phyloP scores from a whole-genome alignment of 2,113 vertebrate species.

The Chloropsis cyanopogon region DNA sequence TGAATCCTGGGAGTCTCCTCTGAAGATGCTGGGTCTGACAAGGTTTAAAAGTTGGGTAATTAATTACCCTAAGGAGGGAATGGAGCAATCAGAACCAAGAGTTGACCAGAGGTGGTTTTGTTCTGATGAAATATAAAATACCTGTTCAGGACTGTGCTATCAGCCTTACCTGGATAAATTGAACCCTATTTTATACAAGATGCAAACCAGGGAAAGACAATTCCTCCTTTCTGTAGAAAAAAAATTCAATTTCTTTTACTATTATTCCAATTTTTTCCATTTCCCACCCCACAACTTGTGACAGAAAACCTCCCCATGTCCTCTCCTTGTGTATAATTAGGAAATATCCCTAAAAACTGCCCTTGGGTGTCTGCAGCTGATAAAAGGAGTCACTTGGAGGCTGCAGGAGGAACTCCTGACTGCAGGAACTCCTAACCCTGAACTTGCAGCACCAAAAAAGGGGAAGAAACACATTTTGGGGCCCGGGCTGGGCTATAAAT shows the following conservation, averaged over 20 bases:
- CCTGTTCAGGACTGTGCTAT: background rate
- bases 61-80: background rate
- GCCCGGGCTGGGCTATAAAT: background rate
- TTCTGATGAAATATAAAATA: background rate
- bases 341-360: background rate
- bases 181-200: background rate
- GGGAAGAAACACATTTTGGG: background rate
- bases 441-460: background rate
- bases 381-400: background rate
- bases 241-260: background rate
- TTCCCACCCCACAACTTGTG: background rate
- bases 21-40: background rate
- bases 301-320: background rate
- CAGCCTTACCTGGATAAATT: background rate
- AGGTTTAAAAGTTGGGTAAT: background rate
- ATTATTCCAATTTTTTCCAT: background rate
- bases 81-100: background rate
- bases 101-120: background rate
- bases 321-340: background rate
- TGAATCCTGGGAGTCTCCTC: background rate
- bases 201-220: background rate
- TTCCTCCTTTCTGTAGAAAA: background rate
- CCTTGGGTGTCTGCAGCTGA: background rate
- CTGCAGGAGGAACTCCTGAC: background rate
- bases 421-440: background rate